Evolutionary conservation across 2,888 invertebrate genomes (phyloP).

Genomic region (Rhagophthalmus giganteus): DNA sequence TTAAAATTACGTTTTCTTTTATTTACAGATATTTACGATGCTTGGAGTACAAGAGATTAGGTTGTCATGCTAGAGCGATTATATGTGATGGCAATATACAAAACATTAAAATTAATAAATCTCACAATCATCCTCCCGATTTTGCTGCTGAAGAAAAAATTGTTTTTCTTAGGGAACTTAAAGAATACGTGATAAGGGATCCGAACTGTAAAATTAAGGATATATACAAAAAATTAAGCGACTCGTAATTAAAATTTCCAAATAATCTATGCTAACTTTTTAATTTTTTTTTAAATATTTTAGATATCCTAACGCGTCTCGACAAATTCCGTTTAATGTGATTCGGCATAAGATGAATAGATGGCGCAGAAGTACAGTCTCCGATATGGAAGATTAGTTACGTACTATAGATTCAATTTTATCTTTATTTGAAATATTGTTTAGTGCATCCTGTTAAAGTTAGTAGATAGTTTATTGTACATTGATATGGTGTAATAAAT

Average conservation of each 20-base stretch:
- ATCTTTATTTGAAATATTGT: not conserved
- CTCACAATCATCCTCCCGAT: slow-evolving; percentile 52
- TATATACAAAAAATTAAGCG: slow-evolving; percentile 46
- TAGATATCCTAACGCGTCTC: slow-evolving; percentile 52
- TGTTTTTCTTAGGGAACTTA: slow-evolving; percentile 49
- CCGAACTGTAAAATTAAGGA: slow-evolving; percentile 42
- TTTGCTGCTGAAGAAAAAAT: slow-evolving; percentile 52
- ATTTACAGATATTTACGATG: slow-evolving; percentile 49
- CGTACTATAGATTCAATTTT: not conserved
- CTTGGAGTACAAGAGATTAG: slow-evolving; percentile 51
- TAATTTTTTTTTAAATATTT: slow-evolving; percentile 28
- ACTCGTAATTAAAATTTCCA: slow-evolving; percentile 44
- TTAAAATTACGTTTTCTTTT: not conserved
- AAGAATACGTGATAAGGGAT: slow-evolving; percentile 47
- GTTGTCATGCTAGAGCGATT: slow-evolving; percentile 51
- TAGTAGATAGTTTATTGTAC: not conserved
- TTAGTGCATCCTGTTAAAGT: not conserved
- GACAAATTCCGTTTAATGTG: slow-evolving; percentile 47
- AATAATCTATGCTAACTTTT: too few species aligned
- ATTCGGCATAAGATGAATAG: slow-evolving; percentile 50
- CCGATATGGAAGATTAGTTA: not conserved
- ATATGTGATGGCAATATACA: slow-evolving; percentile 49
- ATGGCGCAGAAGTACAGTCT: slow-evolving; percentile 27
- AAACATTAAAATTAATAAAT: slow-evolving; percentile 50
- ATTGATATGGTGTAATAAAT: not conserved